Base-by-base conservation (phyloP, 1,140 invertebrate genomes). In the Nephotettix cincticeps region DNA sequence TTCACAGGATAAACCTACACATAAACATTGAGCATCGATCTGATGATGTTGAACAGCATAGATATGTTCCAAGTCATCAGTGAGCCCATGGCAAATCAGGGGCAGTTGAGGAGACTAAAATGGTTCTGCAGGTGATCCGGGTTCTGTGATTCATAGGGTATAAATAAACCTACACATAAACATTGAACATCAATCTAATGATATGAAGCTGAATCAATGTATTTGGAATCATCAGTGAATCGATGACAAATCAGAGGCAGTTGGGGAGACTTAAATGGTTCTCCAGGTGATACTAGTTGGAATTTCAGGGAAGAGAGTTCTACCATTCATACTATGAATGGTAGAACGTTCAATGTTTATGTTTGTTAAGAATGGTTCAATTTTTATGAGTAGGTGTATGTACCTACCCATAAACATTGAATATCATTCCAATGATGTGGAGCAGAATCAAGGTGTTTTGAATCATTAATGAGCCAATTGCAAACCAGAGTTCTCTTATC, bases 1-100 rank as follows among this genome's bases (percentile, higher is more conserved):
- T 86, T 96, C 93, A 82, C 75, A 93, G 93, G 82, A 90, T 92
- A 84, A 94, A 91, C 84, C 91, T 92, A 86, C 75, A 75, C 79
- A 82, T n/a, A n/a, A n/a, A n/a, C n/a, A n/a, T n/a, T n/a, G n/a
- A n/a, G n/a, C n/a, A n/a, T 4, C 47, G 6, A 23, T 51, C 21
- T 3, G 21, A 3, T 11, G n/a, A 19, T 51, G 47, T 51, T n/a
- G 21, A n/a, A 21, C 13, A 1, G 23, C 56, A 25, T 21, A 61
- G 56, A 25, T 28, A 4, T 2, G 56, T 9, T 9, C 13, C 6
- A 23, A 25, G 27, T 3, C 92, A 97, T 95, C 72, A 97, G 86
- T 17, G 94, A 95, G 72, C 94, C 95, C 77, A 97, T 94, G 65
- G 94, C 93, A 84, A 97, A 97, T 95, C 95, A 98, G 83, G 97